A percentile compares a stretch with the other conserved stretches of the same genome.
phyloP scores from a whole-genome alignment of 2,888 invertebrate genomes.

The Rhingia rostrata region DNA sequence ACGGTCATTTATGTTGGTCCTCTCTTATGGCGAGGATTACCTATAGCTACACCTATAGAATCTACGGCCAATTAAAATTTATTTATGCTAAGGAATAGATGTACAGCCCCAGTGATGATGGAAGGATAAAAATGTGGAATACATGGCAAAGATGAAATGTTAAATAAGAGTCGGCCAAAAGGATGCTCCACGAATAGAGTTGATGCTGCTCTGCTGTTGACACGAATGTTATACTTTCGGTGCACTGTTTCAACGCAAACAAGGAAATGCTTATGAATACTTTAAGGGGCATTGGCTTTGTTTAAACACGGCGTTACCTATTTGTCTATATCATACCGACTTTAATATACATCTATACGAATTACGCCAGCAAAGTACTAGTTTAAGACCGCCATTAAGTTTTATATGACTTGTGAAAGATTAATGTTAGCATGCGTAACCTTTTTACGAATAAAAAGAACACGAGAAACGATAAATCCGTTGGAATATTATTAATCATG shows the following conservation, averaged over 20 bases:
- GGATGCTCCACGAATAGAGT: constrained; percentile 47
- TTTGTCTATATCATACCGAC: no score
- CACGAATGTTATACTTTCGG: constrained; percentile 24
- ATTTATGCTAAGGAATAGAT: constrained; percentile 41
- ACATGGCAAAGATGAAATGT: not conserved
- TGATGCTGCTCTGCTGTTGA: constrained; percentile 45
- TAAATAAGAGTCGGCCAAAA: constrained; percentile 16
- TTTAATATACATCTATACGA: no score
- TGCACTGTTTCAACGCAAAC: not conserved
- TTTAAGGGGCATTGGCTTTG: not conserved
- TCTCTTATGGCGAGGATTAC: constrained; percentile 8
- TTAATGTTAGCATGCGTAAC: no score
- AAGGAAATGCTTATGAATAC: not conserved
- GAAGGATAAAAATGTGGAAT: not conserved
- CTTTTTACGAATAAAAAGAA: no score
- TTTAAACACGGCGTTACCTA: not conserved
- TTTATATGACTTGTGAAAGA: no score
- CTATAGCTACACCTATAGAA: constrained; percentile 9
- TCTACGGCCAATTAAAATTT: constrained; percentile 56
- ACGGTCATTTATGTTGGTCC: constrained; percentile 45
- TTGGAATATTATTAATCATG: no score
- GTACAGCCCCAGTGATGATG: constrained; percentile 1
- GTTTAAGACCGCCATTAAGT: no score
- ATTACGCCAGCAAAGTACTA: no score
- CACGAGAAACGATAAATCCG: no score